Percentiles rank a stretch among this genome's conserved stretches.
phyloP scores from a whole-genome alignment of 2,113 vertebrate genomes.

The Origma solitaria region DNA sequence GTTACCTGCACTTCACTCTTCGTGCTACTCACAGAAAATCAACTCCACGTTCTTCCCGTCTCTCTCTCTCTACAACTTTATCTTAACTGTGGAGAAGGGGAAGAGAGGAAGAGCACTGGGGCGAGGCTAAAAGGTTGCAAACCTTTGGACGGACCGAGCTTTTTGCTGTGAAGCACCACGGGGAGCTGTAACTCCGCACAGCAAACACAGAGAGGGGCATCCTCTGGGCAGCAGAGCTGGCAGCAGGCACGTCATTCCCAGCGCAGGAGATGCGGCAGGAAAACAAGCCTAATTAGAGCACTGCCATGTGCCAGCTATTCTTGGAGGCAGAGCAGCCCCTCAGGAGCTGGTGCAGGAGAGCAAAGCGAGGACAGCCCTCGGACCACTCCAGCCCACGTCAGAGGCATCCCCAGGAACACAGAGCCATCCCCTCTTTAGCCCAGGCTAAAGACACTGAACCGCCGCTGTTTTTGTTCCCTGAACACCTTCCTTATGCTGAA shows the following conservation, averaged over 20 bases:
- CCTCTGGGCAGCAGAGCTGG: background rate
- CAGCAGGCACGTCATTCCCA: background rate
- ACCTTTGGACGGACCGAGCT: background rate
- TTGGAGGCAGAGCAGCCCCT: constrained; percentile 25
- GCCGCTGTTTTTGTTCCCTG: background rate
- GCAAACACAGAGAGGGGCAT: background rate
- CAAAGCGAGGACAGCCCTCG: background rate
- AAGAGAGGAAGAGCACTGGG: background rate
- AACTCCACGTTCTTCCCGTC: background rate
- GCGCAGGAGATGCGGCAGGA: background rate
- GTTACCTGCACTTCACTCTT: background rate
- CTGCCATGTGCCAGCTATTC: constrained; percentile 44
- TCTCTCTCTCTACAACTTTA: background rate
- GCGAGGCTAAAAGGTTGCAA: background rate
- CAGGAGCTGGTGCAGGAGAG: background rate
- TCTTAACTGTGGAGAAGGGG: background rate
- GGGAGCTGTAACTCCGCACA: background rate
- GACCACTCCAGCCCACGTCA: background rate
- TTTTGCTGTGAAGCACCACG: background rate
- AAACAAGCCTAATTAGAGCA: background rate
- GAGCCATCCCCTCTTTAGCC: background rate
- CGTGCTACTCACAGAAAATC: constrained; percentile 24
- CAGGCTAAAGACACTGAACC: background rate
- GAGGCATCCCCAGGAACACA: constrained; percentile 5
- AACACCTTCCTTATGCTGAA: background rate